Base-by-base conservation (phyloP, 2,888 invertebrate genomes). In the Leucophenga maculata region DNA sequence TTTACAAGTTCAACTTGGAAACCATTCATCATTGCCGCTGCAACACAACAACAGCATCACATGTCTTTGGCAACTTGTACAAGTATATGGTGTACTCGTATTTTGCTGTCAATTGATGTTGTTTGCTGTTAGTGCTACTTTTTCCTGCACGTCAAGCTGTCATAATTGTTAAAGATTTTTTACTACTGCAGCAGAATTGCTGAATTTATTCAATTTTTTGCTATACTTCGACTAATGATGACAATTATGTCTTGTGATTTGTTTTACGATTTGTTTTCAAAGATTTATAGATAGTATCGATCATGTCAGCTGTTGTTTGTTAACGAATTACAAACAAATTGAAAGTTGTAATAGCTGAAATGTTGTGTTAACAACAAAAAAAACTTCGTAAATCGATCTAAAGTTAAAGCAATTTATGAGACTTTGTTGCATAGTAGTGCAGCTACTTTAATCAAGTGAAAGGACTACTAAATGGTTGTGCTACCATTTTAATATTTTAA, bases 241-340 rank as follows among this genome's bases (percentile, higher is more conserved):
- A 60, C 60, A 60, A 39, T 60, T 60, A 60, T 60, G 44, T 39
- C 22, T 60, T 60, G 16, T 60, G 60, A 60, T 60, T 44, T 60
- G 44, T 44, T 60, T 32, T 18, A 16, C 32, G 60, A 44, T 60
- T 18, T 60, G 60, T 26, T 55, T 55, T 22, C 8, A 55, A 3
- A 55, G 26, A 55, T 55, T 55, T 22, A 55, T 55, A 55, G 55
- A 39, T 18, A 39, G 14, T 16, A 39, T 39, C 39, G 8, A 39
- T 39, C 39, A 39, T 39, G 8, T 39, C 11, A 11, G 8, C 8
- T 6, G 39, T 39, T 11, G 39, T 8, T 39, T 39, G 39, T 39
- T 39, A 39, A 11, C 39, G 39, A 39, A 11, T 39, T 39, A 39
- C 39, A 39, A 39, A 39, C 39, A 39, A 39, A 39, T 39, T 39